Conservation (phyloP, 2,797 vertebrate species). For the Cephalopachus bancanus region DNA sequence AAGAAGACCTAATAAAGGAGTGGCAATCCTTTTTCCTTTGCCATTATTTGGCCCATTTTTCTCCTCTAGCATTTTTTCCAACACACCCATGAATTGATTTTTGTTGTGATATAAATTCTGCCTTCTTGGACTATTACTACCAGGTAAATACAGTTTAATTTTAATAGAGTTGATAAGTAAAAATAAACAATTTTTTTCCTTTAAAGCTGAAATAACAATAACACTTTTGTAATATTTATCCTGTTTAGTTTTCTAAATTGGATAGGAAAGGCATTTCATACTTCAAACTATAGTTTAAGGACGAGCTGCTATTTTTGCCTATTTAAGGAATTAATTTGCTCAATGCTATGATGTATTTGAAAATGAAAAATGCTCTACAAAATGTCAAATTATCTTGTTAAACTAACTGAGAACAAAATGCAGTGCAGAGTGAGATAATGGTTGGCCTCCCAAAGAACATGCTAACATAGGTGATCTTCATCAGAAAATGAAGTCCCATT, state of each 20-base stretch:
- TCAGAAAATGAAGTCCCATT: conserved; percentile 18
- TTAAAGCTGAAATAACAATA: too few relatives aligned
- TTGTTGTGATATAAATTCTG: neutral
- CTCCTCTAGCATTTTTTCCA: neutral
- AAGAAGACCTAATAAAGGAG: neutral
- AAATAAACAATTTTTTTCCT: neutral
- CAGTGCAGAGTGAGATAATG: neutral
- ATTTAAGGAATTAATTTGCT: conserved; percentile 27
- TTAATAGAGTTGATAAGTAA: conserved; percentile 33
- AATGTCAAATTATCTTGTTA: conserved; percentile 60
- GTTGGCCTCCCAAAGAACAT: neutral
- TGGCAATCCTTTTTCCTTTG: neutral
- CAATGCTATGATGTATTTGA: conserved; percentile 9
- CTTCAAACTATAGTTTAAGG: neutral
- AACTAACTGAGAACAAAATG: conserved; percentile 59
- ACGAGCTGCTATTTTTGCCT: conserved; percentile 42
- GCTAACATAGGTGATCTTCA: neutral
- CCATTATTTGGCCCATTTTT: neutral
- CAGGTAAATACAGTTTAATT: conserved; percentile 46
- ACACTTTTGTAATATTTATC: too few relatives aligned
- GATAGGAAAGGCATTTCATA: conserved; percentile 32
- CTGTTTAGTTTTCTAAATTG: neutral
- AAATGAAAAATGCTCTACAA: conserved; percentile 28
- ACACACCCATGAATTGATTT: neutral
- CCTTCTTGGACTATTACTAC: neutral